Percentiles rank a stretch among this genome's conserved stretches.
These are phyloP conservation scores for Pionites leucogaster DNA, from an alignment of 2,113 vertebrate species.

Conservation along the genomic window DNA sequence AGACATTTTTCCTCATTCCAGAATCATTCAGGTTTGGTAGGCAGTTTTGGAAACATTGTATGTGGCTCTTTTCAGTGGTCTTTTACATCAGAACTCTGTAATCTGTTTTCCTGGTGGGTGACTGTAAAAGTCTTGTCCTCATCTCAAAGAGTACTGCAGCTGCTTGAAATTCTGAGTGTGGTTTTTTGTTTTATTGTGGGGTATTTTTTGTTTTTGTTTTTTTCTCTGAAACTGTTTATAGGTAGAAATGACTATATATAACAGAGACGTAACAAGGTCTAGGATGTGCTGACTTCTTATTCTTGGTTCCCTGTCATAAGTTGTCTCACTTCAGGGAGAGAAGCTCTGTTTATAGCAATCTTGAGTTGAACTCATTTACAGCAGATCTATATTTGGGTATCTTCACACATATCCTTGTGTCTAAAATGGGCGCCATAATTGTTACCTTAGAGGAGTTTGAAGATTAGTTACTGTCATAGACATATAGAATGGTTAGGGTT, in stretches of 20 bases:
- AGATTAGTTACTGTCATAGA: neutral
- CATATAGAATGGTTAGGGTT: too few species aligned
- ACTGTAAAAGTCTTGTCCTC: neutral
- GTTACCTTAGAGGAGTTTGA: conserved; percentile 3
- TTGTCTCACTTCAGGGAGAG: conserved; percentile 5
- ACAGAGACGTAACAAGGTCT: conserved; percentile 26
- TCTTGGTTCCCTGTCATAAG: neutral
- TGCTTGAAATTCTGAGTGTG: neutral
- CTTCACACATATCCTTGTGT: conserved; percentile 22
- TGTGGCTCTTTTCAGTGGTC: neutral
- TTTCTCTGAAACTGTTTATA: conserved; percentile 1
- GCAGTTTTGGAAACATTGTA: neutral
- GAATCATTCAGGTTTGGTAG: neutral
- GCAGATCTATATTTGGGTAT: conserved; percentile 54
- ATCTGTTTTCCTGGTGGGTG: neutral
- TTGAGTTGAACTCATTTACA: conserved; percentile 20
- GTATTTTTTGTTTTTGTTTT: neutral
- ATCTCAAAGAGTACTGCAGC: neutral
- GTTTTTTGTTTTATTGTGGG: neutral
- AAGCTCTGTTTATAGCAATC: conserved; percentile 41
- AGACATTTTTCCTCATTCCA: neutral
- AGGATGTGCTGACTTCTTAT: conserved; percentile 32
- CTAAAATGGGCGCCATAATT: conserved; percentile 40
- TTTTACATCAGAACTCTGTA: neutral
- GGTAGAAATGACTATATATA: conserved; percentile 31